Conservation (phyloP, 2,797 vertebrate genomes). For the Enteromius anoplus region DNA sequence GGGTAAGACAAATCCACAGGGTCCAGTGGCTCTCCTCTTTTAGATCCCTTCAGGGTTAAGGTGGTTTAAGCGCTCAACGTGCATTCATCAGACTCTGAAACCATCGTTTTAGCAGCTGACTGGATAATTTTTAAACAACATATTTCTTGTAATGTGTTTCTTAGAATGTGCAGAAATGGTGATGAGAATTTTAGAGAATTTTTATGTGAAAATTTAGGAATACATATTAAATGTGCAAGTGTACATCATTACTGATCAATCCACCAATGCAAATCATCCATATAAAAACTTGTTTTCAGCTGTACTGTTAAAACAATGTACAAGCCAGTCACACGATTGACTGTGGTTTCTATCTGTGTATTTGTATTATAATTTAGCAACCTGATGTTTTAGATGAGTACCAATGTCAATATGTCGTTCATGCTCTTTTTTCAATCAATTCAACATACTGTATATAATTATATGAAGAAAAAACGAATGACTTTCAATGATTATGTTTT, state of each 20-base stretch:
- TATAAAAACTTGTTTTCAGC: not conserved
- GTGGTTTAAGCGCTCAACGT: conserved; percentile 10
- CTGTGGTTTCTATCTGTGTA: not conserved
- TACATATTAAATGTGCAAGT: not conserved
- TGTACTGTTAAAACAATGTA: not conserved
- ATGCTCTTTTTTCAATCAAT: not conserved
- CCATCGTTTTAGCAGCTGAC: conserved; percentile 24
- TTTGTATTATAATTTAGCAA: not conserved
- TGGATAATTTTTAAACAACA: not conserved
- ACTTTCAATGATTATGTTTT: not conserved
- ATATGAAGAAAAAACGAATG: not conserved
- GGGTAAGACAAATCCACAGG: conserved; percentile 61
- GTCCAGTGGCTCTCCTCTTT: conserved; percentile 40
- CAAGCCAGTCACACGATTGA: not conserved
- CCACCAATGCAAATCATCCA: not conserved
- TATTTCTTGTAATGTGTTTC: conserved; percentile 23
- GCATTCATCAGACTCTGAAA: conserved; percentile 11
- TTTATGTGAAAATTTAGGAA: not conserved
- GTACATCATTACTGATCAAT: not conserved
- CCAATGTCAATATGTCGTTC: not conserved
- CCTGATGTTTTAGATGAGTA: not conserved
- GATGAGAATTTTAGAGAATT: not conserved
- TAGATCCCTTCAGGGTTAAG: conserved; percentile 37
- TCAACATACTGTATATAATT: not conserved
- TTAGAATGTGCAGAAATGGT: not conserved